Evolutionary conservation across 2,113 vertebrate species (phyloP).

Genomic region (Pteropus alecto): DNA sequence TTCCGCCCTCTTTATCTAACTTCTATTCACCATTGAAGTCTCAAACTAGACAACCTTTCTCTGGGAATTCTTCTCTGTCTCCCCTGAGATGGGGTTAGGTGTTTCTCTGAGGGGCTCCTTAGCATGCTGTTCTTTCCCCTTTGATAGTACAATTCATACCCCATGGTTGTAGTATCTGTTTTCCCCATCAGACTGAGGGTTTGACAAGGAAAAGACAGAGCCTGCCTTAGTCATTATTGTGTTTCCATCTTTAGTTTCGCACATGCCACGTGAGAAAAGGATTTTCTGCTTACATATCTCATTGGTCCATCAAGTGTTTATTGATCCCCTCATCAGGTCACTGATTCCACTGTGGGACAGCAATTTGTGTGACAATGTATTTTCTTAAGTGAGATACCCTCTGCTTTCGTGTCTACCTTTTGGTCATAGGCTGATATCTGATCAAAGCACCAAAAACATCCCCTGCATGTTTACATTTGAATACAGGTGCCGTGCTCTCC

Average conservation of each 20-base stretch:
- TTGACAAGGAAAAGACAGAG: background rate
- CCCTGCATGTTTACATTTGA: no score
- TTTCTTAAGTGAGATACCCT: background rate
- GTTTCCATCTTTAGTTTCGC: background rate
- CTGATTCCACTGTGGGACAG: fast-evolving
- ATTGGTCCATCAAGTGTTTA: fast-evolving
- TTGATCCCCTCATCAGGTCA: background rate
- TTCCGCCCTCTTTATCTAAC: background rate
- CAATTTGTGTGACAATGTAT: background rate
- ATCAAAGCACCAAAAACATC: background rate
- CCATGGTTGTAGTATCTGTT: fast-evolving
- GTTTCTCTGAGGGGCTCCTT: background rate
- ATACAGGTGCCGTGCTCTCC: background rate
- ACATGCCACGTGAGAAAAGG: fast-evolving
- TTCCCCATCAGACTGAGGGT: background rate
- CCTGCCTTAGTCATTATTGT: fast-evolving
- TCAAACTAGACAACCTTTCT: background rate
- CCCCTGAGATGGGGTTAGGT: background rate
- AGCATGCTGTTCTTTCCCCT: background rate
- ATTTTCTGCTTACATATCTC: fast-evolving
- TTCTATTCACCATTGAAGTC: background rate
- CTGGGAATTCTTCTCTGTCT: background rate
- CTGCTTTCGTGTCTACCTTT: background rate
- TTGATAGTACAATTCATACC: fast-evolving
- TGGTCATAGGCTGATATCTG: background rate